These are phyloP conservation scores for Uloborus plumipes DNA, from an alignment of 2,888 invertebrate species.

Conservation along the genomic window DNA sequence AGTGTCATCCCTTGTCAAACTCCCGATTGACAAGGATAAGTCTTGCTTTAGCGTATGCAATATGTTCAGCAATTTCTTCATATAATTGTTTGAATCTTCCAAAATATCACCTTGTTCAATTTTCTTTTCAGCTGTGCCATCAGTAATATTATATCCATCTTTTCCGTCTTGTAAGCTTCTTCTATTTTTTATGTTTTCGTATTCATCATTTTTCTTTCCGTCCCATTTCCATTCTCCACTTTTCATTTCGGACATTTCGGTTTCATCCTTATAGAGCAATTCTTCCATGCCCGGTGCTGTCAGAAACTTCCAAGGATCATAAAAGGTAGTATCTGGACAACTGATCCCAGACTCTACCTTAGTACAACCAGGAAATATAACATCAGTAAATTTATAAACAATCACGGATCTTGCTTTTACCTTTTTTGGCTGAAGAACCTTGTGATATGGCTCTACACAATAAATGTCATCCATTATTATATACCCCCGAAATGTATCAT, in stretches of 20 bases:
- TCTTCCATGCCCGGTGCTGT: no score
- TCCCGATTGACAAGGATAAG: no score
- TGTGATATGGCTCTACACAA: neutral
- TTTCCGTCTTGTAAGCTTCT: neutral
- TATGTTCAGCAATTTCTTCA: no score
- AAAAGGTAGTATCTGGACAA: slow-evolving; percentile 1
- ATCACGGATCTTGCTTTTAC: neutral
- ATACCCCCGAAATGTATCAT: neutral
- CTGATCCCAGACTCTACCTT: neutral
- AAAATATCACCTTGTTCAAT: no score
- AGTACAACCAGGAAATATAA: neutral
- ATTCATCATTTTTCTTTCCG: neutral
- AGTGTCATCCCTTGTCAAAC: neutral
- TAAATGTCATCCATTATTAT: slow-evolving; percentile 6
- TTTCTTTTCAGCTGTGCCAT: neutral
- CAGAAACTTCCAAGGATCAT: neutral
- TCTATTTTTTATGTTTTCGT: no score
- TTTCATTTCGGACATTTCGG: neutral
- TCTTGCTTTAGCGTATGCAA: no score
- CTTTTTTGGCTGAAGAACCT: no score
- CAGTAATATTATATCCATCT: neutral
- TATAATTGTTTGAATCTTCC: no score
- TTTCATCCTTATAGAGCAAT: neutral
- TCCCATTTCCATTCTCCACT: neutral
- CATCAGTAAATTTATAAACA: slow-evolving; percentile 4